Base-by-base conservation (phyloP, 2,888 invertebrate species). In the Gasteruption jaculator region DNA sequence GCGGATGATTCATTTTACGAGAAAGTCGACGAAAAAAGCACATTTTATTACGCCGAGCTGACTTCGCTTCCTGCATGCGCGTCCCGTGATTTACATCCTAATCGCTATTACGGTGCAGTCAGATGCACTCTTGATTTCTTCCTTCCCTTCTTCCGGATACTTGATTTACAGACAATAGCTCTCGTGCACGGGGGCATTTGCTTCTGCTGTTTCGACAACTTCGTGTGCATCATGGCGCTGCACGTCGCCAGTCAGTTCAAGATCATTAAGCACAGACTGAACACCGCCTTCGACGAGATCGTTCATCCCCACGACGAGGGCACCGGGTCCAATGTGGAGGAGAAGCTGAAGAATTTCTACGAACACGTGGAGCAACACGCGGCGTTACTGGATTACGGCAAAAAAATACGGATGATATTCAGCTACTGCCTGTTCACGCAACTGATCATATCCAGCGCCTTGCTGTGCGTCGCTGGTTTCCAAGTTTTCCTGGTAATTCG, bases 171-270 rank as follows among this genome's bases (percentile, higher is more conserved):
- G 57, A 29, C 36, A 29, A 7, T 50, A 27, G 38, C 48, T 33
- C 38, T 41, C 25, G 4, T 54, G 33, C 35, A 50, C 10, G 10
- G 37, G 1, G 55, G 53, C 12, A n/a, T 56, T 5, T 45, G 52
- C 24, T 60, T 50, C 35, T 50, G 51, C 22, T 58, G 56, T 41
- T 60, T 60, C 27, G 59, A 60, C 29, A 58, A 52, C 40, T 44
- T 54, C 3, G 27, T 60, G 5, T 46, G 45, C 29, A 22, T 56
- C 4, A 27, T 51, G 4, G 56, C 52, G 35, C 34, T 57, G 3
- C 49, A 54, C 24, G 39, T 45, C 1, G 50, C 50, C 5, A 52
- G 49, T 6, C 60, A 60, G 41, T 59, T 59, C 41, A 46, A 48
- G 20, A 56, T 60, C 18, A 34, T 60, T 19, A 52, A 53, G 33